phyloP scores from a whole-genome alignment of 2,888 invertebrate genomes.

The Lucinisca nassula region DNA sequence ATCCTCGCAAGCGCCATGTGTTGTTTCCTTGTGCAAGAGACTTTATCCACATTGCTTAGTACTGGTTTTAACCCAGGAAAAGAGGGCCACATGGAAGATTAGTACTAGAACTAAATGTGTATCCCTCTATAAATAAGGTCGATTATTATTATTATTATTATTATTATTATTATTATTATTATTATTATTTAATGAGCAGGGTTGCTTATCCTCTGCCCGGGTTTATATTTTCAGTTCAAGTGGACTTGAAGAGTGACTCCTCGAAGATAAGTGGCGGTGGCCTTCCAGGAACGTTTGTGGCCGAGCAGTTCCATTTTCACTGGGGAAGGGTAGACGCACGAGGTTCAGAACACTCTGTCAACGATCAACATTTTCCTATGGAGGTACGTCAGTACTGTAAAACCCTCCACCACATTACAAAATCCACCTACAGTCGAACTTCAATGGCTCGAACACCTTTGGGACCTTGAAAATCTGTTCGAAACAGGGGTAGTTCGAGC shows the following conservation, averaged over 20 bases:
- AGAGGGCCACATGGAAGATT: no score
- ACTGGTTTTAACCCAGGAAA: no score
- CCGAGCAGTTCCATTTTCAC: constrained; percentile 83
- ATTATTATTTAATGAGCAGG: no score
- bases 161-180: neutral
- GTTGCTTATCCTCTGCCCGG: no score
- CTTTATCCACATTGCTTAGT: no score
- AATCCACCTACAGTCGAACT: no score
- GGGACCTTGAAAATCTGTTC: no score
- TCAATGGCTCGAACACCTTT: no score
- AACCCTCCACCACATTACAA: no score
- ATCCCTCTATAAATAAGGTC: neutral
- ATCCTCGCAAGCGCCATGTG: no score
- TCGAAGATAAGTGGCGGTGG: constrained; percentile 70
- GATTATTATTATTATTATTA: neutral
- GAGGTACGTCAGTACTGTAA: constrained; percentile 78
- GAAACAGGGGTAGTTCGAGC: no score
- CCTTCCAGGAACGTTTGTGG: constrained; percentile 73
- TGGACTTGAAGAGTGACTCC: constrained; percentile 52
- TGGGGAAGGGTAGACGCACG: constrained; percentile 76
- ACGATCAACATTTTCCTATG: constrained; percentile 76
- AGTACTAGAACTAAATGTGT: neutral
- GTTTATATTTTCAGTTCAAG: constrained; percentile 63
- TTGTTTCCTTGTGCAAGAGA: no score
- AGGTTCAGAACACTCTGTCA: constrained; percentile 82